Conservation (phyloP, 2,797 vertebrate genomes). For the Pachyuromys duprasi region DNA sequence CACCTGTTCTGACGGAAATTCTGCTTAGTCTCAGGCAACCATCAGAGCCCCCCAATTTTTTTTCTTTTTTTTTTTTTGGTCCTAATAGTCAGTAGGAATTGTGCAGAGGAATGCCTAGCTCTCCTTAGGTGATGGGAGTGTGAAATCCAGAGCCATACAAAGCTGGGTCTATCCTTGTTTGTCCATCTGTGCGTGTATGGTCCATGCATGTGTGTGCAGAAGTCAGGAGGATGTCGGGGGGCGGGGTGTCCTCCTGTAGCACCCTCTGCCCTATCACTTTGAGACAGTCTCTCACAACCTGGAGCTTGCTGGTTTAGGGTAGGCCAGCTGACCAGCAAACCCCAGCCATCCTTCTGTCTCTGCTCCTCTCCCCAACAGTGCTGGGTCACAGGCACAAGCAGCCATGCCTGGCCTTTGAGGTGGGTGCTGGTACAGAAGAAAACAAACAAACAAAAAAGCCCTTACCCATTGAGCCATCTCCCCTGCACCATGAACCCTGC, state of each 20-base stretch:
- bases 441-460: too few species aligned
- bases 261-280: background rate
- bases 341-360: background rate
- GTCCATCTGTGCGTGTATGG: background rate
- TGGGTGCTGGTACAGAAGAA: background rate
- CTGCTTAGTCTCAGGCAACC: conserved; percentile 74
- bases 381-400: background rate
- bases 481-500: too few species aligned
- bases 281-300: background rate
- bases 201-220: background rate
- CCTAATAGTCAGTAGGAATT: conserved; percentile 31
- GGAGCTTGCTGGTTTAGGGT: background rate
- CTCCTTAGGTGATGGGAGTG: background rate
- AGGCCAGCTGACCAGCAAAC: background rate
- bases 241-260: background rate
- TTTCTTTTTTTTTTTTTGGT: background rate
- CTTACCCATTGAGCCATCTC: background rate
- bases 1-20: conserved; percentile 74
- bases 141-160: background rate
- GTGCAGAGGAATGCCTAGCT: conserved; percentile 30
- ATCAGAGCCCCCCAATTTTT: conserved; percentile 28
- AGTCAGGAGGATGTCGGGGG: background rate
- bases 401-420: background rate
- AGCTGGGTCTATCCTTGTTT: background rate
- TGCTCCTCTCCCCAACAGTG: background rate